Conservation (phyloP, 2,113 vertebrate genomes). For the Sitta europaea region DNA sequence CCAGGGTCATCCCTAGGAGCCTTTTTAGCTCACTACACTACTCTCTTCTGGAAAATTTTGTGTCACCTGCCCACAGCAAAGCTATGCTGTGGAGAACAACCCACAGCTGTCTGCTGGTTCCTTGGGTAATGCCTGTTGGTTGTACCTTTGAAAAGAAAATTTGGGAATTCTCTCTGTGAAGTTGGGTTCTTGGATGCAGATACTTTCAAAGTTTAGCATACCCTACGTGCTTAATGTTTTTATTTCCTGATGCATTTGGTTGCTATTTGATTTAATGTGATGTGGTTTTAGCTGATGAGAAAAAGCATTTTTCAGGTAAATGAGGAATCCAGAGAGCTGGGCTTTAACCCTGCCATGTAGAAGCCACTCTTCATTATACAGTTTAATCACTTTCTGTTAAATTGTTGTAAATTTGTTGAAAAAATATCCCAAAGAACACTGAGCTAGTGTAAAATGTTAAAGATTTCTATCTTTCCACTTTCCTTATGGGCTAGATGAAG, state of each 20-base stretch:
- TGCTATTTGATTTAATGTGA: neutral
- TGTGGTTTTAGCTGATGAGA: neutral
- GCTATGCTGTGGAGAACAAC: neutral
- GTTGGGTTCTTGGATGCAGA: neutral
- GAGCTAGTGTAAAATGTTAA: conserved; percentile 36
- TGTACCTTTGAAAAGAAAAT: neutral
- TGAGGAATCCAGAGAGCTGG: neutral
- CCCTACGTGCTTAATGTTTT: neutral
- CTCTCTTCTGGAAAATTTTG: neutral
- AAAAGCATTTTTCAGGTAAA: conserved; percentile 21
- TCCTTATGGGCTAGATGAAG: neutral
- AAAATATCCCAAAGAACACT: conserved; percentile 28
- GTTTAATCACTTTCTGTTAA: conserved; percentile 39
- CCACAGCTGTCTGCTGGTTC: neutral
- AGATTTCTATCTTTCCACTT: neutral
- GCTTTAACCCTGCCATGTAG: neutral
- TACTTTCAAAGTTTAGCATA: neutral
- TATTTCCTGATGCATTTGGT: neutral
- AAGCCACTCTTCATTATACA: conserved; percentile 24
- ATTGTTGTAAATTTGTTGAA: conserved; percentile 46
- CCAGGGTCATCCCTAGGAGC: neutral
- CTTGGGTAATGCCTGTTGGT: neutral
- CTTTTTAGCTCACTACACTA: neutral
- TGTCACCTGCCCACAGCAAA: neutral
- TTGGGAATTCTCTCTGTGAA: neutral